Percentiles rank a stretch among this genome's conserved stretches.
Evolutionary conservation across 2,113 vertebrate species (phyloP).

Genomic region (Haplochromis vanheusdeni): DNA sequence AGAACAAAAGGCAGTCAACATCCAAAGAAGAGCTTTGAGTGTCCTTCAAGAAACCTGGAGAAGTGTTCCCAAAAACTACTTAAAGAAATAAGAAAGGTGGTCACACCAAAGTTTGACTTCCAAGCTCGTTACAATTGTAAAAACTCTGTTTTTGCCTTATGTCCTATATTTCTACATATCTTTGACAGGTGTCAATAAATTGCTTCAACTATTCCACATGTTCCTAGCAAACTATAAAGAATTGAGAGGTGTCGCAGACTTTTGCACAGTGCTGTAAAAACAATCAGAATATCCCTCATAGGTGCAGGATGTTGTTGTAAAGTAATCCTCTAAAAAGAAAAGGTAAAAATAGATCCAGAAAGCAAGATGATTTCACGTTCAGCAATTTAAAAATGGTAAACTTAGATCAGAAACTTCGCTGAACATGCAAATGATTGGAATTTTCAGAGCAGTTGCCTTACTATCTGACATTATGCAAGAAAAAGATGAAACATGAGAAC

Average conservation of each 20-base stretch:
- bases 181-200: not conserved
- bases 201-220: not conserved
- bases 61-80: not conserved
- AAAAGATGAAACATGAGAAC: not conserved
- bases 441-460: not conserved
- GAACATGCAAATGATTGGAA: not conserved
- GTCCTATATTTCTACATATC: not conserved
- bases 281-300: not conserved
- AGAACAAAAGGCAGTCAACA: not conserved
- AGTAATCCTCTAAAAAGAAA: not conserved
- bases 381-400: not conserved
- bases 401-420: not conserved
- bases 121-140: not conserved
- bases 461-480: not conserved
- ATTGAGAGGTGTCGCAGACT: not conserved
- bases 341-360: not conserved
- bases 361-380: not conserved
- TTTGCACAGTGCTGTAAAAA: not conserved
- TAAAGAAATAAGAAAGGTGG: not conserved
- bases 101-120: not conserved
- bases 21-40: not conserved
- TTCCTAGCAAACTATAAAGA: not conserved
- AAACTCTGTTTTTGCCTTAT: not conserved
- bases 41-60: not conserved
- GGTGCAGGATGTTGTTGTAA: not conserved